phyloP scores from a whole-genome alignment of 2,797 vertebrate species.

The Morelia viridis region DNA sequence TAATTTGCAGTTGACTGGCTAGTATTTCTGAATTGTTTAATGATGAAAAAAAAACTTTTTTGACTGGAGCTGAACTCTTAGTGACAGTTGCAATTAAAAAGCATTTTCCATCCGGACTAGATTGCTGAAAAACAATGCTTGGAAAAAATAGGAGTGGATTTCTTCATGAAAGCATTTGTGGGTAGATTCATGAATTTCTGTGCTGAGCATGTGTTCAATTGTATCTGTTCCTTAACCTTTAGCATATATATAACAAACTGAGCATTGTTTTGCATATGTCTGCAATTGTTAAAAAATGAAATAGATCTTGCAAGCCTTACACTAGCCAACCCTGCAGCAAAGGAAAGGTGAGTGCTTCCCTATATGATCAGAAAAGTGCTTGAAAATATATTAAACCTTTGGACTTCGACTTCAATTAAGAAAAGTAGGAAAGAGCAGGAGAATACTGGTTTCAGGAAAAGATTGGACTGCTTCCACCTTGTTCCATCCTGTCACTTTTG shows the following conservation, averaged over 20 bases:
- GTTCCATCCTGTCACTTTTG: not conserved
- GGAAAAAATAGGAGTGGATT: not conserved
- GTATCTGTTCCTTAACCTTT: not conserved
- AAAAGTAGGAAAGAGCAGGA: not conserved
- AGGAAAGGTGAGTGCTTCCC: not conserved
- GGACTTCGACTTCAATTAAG: not conserved
- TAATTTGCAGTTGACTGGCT: not conserved
- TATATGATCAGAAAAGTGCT: not conserved
- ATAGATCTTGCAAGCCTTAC: not conserved
- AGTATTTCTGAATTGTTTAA: not conserved
- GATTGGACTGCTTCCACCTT: not conserved
- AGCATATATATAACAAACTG: not conserved
- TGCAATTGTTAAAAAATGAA: not conserved
- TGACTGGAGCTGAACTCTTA: not conserved
- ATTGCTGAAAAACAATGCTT: not conserved
- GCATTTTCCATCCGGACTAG: not conserved
- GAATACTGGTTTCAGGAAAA: not conserved
- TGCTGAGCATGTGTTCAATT: not conserved
- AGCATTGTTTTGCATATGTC: not conserved
- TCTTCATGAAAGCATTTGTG: not conserved
- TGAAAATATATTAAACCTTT: not conserved
- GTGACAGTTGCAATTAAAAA: not conserved
- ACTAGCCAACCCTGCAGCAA: not conserved
- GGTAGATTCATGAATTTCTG: not conserved
- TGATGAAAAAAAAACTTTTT: not conserved